These are phyloP conservation scores for Neoitamus cyanurus DNA, from an alignment of 2,888 invertebrate species.

Conservation along the genomic window DNA sequence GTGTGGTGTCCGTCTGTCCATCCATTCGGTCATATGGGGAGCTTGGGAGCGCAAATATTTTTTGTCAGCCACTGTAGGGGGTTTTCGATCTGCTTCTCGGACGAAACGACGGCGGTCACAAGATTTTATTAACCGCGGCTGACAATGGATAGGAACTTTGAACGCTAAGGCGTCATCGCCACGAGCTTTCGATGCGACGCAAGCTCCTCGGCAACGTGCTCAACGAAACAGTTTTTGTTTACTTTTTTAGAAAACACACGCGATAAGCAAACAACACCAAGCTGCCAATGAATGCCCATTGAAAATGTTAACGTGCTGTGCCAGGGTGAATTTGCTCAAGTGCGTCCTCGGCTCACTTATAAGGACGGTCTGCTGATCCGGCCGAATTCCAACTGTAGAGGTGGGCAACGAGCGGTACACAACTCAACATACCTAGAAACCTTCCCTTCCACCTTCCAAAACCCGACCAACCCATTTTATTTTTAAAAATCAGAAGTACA, in stretches of 20 bases:
- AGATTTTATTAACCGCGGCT: neutral
- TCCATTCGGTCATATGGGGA: neutral
- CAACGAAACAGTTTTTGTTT: neutral
- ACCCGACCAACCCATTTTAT: neutral
- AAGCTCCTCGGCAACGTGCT: neutral
- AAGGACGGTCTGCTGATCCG: neutral
- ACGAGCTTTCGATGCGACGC: neutral
- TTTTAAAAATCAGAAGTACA: neutral
- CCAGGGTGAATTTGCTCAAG: neutral
- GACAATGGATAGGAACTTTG: slow-evolving; percentile 29
- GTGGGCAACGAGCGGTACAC: neutral
- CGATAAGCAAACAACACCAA: neutral
- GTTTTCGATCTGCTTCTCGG: neutral
- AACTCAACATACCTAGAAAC: neutral
- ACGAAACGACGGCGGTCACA: neutral
- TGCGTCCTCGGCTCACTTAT: neutral
- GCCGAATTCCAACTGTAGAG: neutral
- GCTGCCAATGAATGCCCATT: neutral
- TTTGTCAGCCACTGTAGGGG: neutral
- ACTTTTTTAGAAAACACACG: neutral
- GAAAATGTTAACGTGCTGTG: neutral
- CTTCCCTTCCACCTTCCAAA: neutral
- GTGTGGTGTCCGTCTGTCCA: neutral
- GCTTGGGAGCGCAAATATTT: neutral
- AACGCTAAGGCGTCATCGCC: slow-evolving; percentile 12